phyloP scores from a whole-genome alignment of 2,797 vertebrate genomes.

The Enteromius radiatus region DNA sequence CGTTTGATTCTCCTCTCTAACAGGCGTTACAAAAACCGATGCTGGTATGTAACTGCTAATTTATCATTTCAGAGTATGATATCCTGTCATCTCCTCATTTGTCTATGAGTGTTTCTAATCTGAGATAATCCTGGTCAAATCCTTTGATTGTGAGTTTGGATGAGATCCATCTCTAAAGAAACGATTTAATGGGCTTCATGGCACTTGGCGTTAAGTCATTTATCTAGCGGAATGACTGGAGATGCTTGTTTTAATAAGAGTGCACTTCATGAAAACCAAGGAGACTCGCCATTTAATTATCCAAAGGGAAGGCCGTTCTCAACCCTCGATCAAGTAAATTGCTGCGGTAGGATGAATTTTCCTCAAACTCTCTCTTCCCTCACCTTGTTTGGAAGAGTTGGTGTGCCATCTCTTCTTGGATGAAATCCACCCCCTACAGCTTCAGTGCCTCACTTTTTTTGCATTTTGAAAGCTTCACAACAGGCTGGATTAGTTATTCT shows the following conservation, averaged over 20 bases:
- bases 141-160: slow-evolving; percentile 99
- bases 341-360: slow-evolving; percentile 71
- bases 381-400: slow-evolving; percentile 43
- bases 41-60: slow-evolving; percentile 87
- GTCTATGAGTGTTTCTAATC: slow-evolving; percentile 92
- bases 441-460: slow-evolving; percentile 29
- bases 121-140: slow-evolving; percentile 97
- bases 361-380: slow-evolving; percentile 42
- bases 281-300: slow-evolving; percentile 93
- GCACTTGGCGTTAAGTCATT: slow-evolving; percentile 93
- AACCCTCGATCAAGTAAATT: slow-evolving; percentile 85
- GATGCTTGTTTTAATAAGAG: slow-evolving; percentile 96
- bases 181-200: slow-evolving; percentile 93
- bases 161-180: slow-evolving; percentile 91
- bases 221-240: slow-evolving; percentile 89
- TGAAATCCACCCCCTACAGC: slow-evolving; percentile 32
- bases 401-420: slow-evolving; percentile 41
- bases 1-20: slow-evolving; percentile 62
- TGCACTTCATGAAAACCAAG: slow-evolving; percentile 89
- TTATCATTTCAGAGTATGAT: slow-evolving; percentile 87
- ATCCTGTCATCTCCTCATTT: slow-evolving; percentile 89
- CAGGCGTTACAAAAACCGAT: slow-evolving; percentile 75
- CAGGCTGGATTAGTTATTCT: slow-evolving; percentile 51
- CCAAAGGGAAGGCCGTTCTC: slow-evolving; percentile 84
- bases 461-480: slow-evolving; percentile 54